phyloP scores from a whole-genome alignment of 2,113 vertebrate species.

The Poicephalus gulielmi region DNA sequence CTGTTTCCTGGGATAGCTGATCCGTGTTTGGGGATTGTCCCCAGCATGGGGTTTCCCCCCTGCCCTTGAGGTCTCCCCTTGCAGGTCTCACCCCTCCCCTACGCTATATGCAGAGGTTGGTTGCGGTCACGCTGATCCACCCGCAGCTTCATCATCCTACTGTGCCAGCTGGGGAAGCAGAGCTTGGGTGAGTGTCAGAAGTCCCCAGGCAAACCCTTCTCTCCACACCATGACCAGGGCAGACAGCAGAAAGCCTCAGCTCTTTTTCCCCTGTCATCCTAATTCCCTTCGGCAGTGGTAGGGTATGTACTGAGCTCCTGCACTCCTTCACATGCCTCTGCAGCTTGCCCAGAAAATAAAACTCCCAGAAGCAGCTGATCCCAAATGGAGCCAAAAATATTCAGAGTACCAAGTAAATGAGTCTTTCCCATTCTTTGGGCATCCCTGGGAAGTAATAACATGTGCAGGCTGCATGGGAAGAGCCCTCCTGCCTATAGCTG shows the following conservation, averaged over 20 bases:
- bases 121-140: rapidly evolving
- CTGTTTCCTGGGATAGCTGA: background rate
- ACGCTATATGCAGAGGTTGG: background rate
- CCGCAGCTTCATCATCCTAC: rapidly evolving
- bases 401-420: rapidly evolving
- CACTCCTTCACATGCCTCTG: background rate
- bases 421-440: background rate
- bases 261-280: background rate
- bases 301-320: background rate
- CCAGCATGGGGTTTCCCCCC: background rate
- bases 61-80: background rate
- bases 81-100: background rate
- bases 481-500: background rate
- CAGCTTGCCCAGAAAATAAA: background rate
- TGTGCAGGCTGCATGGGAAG: background rate
- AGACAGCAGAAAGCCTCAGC: background rate
- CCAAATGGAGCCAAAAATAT: background rate
- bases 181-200: background rate
- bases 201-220: background rate
- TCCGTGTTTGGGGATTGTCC: background rate
- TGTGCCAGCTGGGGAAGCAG: rapidly evolving
- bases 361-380: background rate
- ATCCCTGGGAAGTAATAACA: background rate
- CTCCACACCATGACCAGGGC: background rate
- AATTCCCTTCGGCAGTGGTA: rapidly evolving